These are phyloP conservation scores for Apodemia mormo DNA, from an alignment of 2,888 invertebrate genomes.

Conservation along the genomic window DNA sequence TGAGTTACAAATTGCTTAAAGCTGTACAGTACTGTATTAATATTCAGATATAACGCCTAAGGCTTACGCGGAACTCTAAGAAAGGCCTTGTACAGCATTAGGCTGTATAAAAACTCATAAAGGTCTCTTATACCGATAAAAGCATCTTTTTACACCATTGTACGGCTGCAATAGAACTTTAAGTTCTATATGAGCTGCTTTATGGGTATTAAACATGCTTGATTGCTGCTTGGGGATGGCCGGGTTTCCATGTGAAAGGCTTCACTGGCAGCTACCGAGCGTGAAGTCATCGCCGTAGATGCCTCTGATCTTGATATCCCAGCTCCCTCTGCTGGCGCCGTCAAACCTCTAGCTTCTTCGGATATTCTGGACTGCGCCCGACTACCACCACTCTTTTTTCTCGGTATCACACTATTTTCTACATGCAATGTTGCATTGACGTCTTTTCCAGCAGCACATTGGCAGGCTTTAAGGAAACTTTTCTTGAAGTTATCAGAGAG, in stretches of 20 bases:
- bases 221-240: too few species aligned
- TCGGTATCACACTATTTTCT: conserved; percentile 92
- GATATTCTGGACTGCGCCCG: conserved; percentile 55
- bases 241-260: conserved; percentile 62
- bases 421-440: conserved; percentile 92
- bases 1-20: too few species aligned
- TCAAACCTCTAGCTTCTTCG: conserved; percentile 40
- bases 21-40: too few species aligned
- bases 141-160: too few species aligned
- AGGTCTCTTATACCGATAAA: too few species aligned
- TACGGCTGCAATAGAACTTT: too few species aligned
- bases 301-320: conserved; percentile 70
- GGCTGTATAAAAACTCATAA: too few species aligned
- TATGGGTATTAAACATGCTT: too few species aligned
- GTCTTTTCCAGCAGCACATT: conserved; percentile 92
- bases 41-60: too few species aligned
- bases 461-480: conserved; percentile 95
- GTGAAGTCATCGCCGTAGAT: conserved; percentile 76
- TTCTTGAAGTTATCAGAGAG: conserved; percentile 97
- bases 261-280: conserved; percentile 63
- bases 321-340: conserved; percentile 47
- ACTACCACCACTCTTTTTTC: conserved; percentile 57
- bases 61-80: too few species aligned
- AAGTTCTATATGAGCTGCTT: too few species aligned
- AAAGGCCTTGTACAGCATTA: too few species aligned